These are phyloP conservation scores for Neosilurus mollespiculum DNA, from an alignment of 2,797 vertebrate species.

Conservation along the genomic window DNA sequence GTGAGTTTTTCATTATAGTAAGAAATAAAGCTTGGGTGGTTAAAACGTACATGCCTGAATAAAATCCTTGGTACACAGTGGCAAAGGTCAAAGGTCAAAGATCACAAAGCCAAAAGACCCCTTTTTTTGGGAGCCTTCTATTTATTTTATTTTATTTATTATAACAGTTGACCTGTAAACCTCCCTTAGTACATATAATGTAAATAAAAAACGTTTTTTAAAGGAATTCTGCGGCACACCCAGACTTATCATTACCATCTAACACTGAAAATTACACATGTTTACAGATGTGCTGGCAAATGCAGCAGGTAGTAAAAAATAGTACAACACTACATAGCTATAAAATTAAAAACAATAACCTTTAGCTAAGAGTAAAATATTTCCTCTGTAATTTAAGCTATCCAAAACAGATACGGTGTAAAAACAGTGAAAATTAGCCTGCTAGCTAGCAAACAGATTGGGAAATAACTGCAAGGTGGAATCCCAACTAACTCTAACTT, in stretches of 20 bases:
- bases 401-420: background rate
- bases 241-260: background rate
- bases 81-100: background rate
- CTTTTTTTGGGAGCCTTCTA: background rate
- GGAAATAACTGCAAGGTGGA: background rate
- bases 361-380: background rate
- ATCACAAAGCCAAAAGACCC: too few species aligned
- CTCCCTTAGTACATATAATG: background rate
- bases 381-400: background rate
- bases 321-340: background rate
- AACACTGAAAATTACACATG: background rate
- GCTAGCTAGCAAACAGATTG: background rate
- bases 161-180: background rate
- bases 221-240: background rate
- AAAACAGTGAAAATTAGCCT: background rate
- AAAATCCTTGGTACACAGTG: background rate
- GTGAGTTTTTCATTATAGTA: background rate
- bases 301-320: background rate
- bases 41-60: background rate
- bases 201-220: background rate
- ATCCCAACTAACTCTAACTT: background rate
- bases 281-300: constrained; percentile 11
- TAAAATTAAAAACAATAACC: background rate
- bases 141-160: background rate
- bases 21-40: background rate